Evolutionary conservation across 2,113 vertebrate genomes (phyloP).

Genomic region (Atlantisia rogersi): DNA sequence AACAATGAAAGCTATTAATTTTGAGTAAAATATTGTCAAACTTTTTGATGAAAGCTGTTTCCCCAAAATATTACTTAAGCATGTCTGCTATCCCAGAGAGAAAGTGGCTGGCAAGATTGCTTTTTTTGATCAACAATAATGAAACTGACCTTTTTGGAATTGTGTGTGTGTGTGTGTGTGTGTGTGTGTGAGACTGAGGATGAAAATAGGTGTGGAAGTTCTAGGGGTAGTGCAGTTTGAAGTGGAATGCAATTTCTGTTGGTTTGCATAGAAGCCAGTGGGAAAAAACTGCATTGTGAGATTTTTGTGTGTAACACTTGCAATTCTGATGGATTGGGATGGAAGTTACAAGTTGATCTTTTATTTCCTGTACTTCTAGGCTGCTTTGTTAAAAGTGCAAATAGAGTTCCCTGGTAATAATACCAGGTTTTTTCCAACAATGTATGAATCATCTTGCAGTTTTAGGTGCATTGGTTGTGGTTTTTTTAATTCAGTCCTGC

Average conservation of each 20-base stretch:
- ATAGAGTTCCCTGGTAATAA: background rate
- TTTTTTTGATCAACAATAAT: background rate
- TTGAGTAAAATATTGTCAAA: background rate
- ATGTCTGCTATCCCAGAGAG: background rate
- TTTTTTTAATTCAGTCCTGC: background rate
- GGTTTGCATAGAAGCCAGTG: background rate
- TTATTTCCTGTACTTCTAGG: background rate
- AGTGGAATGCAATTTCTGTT: background rate
- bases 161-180: background rate
- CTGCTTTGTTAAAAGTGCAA: background rate
- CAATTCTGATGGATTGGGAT: background rate
- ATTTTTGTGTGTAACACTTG: background rate
- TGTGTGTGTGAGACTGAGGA: background rate
- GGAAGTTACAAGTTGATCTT: background rate
- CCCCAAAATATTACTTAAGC: background rate
- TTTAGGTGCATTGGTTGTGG: background rate
- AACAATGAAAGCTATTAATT: background rate
- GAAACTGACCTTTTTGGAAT: background rate
- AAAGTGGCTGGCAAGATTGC: background rate
- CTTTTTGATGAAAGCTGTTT: background rate
- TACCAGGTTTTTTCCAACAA: background rate
- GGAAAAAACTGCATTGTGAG: background rate
- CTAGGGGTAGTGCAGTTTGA: background rate
- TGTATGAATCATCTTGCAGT: background rate
- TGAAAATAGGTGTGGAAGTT: background rate